Conservation (phyloP, 2,113 vertebrate genomes). For the Ailuropoda melanoleuca region DNA sequence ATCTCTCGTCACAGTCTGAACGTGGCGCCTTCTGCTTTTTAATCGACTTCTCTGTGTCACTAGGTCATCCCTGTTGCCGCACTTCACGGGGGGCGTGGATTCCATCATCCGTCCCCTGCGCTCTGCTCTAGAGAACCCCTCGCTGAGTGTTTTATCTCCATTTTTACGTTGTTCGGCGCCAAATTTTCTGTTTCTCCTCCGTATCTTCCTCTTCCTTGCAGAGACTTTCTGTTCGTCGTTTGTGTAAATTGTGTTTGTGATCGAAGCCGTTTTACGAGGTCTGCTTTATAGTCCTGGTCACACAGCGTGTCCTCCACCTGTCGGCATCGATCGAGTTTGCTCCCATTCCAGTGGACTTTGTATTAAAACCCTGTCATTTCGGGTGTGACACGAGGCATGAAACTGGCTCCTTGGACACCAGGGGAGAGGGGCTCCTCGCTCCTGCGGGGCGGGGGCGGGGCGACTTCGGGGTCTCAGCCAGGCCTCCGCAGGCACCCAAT, state of each 20-base stretch:
- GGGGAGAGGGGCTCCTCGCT: background rate
- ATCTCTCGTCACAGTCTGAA: background rate
- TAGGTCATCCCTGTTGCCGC: background rate
- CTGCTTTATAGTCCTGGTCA: background rate
- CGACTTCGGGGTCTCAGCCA: too few relatives aligned
- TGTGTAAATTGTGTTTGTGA: too few relatives aligned
- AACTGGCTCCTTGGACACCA: background rate
- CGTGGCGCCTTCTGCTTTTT: background rate
- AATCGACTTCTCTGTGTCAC: background rate
- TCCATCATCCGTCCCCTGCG: background rate
- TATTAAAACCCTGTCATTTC: background rate
- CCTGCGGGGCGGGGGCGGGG: background rate
- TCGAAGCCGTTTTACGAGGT: background rate
- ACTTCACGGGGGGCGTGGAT: accelerated
- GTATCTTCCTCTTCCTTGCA: background rate
- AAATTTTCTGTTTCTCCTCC: background rate
- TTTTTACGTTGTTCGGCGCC: background rate
- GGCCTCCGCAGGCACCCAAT: background rate
- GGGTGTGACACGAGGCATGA: accelerated
- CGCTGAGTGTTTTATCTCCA: background rate
- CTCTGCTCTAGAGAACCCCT: background rate
- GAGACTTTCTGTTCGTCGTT: background rate
- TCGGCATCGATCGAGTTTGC: background rate
- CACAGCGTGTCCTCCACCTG: too few relatives aligned
- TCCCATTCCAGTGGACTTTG: background rate